phyloP scores from a whole-genome alignment of 2,113 vertebrate genomes.

The Ptilorrhoa leucosticta region DNA sequence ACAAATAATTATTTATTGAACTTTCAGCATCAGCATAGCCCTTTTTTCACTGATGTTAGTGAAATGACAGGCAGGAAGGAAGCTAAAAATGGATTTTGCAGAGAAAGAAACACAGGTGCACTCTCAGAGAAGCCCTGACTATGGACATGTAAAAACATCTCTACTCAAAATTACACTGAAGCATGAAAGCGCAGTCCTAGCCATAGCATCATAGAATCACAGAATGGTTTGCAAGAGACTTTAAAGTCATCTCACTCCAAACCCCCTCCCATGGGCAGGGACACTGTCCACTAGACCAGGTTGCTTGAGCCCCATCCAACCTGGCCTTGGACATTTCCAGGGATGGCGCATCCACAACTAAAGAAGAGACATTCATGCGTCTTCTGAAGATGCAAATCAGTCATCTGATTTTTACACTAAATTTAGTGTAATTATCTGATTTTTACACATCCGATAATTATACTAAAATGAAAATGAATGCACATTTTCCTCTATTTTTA shows the following conservation, averaged over 20 bases:
- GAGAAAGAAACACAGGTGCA: background rate
- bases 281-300: background rate
- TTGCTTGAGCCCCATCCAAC: background rate
- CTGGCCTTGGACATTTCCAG: background rate
- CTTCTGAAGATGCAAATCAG: background rate
- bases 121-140: background rate
- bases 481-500: background rate
- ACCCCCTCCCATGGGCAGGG: background rate
- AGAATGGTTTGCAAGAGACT: background rate
- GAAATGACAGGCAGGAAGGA: background rate
- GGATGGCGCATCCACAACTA: background rate
- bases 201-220: background rate
- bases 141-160: background rate
- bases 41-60: background rate
- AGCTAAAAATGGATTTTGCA: background rate
- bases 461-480: background rate
- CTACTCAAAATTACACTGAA: background rate
- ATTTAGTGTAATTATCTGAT: no score
- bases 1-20: background rate
- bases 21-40: background rate
- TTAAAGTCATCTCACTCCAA: background rate
- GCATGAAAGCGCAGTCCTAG: background rate
- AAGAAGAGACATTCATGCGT: background rate
- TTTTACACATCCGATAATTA: no score
- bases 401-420: no score